A percentile compares a stretch with the other conserved stretches of the same genome.
These are phyloP conservation scores for Leptopilina drosophilae DNA, from an alignment of 2,888 invertebrate species.

Conservation along the genomic window DNA sequence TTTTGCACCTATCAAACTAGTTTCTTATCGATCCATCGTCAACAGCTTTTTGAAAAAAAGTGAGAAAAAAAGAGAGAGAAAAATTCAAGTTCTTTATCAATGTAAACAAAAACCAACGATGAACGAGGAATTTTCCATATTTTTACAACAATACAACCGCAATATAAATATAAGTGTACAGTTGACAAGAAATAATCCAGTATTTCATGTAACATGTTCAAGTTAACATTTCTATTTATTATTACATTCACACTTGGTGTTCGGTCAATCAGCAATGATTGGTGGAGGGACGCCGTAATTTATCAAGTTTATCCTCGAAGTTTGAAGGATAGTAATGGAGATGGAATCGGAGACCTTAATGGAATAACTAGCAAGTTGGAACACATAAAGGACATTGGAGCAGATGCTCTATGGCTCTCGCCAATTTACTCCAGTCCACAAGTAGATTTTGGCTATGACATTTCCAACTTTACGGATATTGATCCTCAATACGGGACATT, in stretches of 20 bases:
- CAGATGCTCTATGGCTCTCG: constrained; percentile 84
- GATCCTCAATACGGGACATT: constrained; percentile 81
- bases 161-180: constrained; percentile 78
- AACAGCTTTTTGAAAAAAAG: background rate
- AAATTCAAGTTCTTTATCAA: background rate
- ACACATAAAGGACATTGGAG: constrained; percentile 80
- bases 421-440: constrained; percentile 85
- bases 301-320: constrained; percentile 94
- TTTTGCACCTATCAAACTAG: background rate
- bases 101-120: background rate
- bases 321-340: constrained; percentile 88
- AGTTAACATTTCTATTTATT: constrained; percentile 40
- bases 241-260: constrained; percentile 18
- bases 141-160: constrained; percentile 81
- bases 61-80: background rate
- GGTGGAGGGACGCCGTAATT: constrained; percentile 90
- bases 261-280: constrained; percentile 77
- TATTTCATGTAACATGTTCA: constrained; percentile 42
- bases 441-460: constrained; percentile 84
- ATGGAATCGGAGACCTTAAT: constrained; percentile 64
- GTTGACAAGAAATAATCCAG: background rate
- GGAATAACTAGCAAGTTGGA: constrained; percentile 75
- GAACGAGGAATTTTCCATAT: constrained; percentile 73
- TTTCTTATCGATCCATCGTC: background rate
- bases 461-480: constrained; percentile 80